phyloP scores from a whole-genome alignment of 1,140 invertebrate genomes.

The Bombus polaris region DNA sequence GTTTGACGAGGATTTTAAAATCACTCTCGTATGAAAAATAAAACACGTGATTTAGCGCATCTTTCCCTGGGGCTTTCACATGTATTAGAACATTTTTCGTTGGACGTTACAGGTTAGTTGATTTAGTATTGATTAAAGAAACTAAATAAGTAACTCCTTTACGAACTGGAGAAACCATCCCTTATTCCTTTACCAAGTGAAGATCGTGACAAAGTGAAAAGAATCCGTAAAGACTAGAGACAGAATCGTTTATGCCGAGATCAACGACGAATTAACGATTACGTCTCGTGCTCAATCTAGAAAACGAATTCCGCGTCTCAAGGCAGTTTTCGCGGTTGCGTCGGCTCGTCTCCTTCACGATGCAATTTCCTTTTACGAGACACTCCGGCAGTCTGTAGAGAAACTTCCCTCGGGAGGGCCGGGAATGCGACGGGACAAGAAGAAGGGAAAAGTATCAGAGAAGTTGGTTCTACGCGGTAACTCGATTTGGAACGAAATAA shows the following conservation, averaged over 20 bases:
- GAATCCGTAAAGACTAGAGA: not conserved
- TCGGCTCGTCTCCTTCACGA: conserved; percentile 29
- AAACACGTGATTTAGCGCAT: too few relatives aligned
- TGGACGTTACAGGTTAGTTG: not conserved
- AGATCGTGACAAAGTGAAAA: not conserved
- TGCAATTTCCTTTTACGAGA: conserved; percentile 53
- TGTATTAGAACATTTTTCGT: too few relatives aligned
- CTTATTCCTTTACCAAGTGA: not conserved
- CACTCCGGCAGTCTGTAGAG: conserved; percentile 27
- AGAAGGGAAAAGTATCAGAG: conserved; percentile 15
- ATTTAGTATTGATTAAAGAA: not conserved
- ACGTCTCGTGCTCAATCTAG: conserved; percentile 10
- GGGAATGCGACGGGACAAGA: conserved; percentile 28
- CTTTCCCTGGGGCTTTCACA: too few relatives aligned
- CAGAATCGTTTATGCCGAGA: conserved; percentile 11
- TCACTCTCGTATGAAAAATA: too few relatives aligned
- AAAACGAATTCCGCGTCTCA: conserved; percentile 7
- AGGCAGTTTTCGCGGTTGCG: conserved; percentile 23
- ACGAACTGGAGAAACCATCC: not conserved
- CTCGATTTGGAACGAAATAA: conserved; percentile 52
- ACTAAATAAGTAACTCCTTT: not conserved
- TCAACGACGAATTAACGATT: conserved; percentile 32
- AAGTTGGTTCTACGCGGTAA: conserved; percentile 38
- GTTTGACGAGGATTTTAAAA: too few relatives aligned
- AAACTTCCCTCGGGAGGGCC: conserved; percentile 20